Evolutionary conservation across 2,888 invertebrate species (phyloP).

Genomic region (Macrosiphum euphorbiae): DNA sequence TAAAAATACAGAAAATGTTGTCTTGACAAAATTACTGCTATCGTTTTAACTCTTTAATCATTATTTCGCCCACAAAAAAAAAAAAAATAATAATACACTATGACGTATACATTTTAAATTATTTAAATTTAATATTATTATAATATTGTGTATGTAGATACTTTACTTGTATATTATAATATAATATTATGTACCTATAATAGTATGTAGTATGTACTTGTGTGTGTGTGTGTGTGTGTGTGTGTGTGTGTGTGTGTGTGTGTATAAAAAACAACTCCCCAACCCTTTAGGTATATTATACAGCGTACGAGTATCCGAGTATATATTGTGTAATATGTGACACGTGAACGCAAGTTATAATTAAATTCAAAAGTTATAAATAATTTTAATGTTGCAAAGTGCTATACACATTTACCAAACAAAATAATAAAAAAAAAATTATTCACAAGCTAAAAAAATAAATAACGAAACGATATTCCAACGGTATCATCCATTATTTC

Average conservation of each 20-base stretch:
- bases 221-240: not conserved
- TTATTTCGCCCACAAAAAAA: not conserved
- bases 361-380: constrained; percentile 17
- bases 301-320: not conserved
- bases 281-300: not conserved
- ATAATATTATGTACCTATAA: no score
- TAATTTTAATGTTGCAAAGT: constrained; percentile 17
- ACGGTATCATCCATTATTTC: not conserved
- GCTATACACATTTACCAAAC: not conserved
- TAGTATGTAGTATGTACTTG: not conserved
- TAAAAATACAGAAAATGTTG: not conserved
- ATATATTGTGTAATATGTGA: not conserved
- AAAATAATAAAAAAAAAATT: not conserved
- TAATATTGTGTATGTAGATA: not conserved
- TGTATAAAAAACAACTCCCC: not conserved
- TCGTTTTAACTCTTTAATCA: not conserved
- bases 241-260: not conserved
- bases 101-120: not conserved
- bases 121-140: not conserved
- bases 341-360: constrained; percentile 6
- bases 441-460: not conserved
- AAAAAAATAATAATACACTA: not conserved
- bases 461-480: not conserved
- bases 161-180: not conserved
- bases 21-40: not conserved